These are phyloP conservation scores for Bombus fervidus DNA, from an alignment of 1,140 invertebrate species.

Conservation along the genomic window DNA sequence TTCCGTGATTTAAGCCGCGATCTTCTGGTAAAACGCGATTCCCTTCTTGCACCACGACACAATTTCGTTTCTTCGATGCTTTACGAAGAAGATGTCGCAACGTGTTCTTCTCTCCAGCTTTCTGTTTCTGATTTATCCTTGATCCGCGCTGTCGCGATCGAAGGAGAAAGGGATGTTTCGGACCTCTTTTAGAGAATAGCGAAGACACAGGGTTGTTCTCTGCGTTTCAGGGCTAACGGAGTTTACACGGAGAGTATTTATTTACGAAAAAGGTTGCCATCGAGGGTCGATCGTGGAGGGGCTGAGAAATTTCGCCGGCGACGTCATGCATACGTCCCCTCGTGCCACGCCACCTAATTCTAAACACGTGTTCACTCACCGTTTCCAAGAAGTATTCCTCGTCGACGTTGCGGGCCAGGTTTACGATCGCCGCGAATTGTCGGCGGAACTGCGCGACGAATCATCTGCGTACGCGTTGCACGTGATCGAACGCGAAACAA, in stretches of 20 bases:
- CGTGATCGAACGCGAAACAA: conserved; percentile 45
- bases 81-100: neutral
- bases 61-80: neutral
- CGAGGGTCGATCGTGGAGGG: neutral
- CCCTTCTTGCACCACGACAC: neutral
- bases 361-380: conserved; percentile 65
- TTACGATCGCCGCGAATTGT: conserved; percentile 66
- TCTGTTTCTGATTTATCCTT: neutral
- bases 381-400: conserved; percentile 63
- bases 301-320: neutral
- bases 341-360: conserved; percentile 53
- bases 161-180: neutral
- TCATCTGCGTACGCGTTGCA: conserved; percentile 47
- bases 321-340: conserved; percentile 9
- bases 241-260: neutral
- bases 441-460: conserved; percentile 51
- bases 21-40: conserved; percentile 5
- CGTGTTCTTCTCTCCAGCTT: accelerated
- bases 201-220: no score
- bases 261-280: neutral
- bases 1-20: conserved; percentile 53
- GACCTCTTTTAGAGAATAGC: no score
- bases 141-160: neutral
- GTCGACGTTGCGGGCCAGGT: conserved; percentile 52
- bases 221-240: neutral